Evolutionary conservation across 2,888 invertebrate genomes (phyloP), one percentile per base, ranked within the genome.

Genomic region (Strigamia transsilvanica): DNA sequence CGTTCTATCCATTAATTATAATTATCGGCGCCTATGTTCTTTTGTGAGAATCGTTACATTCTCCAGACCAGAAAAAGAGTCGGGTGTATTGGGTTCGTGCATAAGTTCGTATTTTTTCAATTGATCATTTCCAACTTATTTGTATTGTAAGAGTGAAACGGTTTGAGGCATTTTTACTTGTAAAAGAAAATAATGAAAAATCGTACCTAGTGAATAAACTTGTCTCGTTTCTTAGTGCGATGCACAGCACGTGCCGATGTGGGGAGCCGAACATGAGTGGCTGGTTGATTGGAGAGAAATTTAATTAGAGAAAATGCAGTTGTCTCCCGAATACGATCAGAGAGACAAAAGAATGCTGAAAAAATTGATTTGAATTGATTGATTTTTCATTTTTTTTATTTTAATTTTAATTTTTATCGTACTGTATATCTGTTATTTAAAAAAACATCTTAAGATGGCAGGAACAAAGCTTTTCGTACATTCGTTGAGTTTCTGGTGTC

Each of bases 261-360:
- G 73, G 73, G 73, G 32, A 73, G 27, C 32, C 27, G 27, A 73
- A 10, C 73, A 73, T 73, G 73, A 42, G 79, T 79, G 79, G 79
- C 79, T 73, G 79, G 38, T 79, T 79, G 79, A 79, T 79, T 79
- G 38, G 79, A 79, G 42, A 41, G 79, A 38, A 79, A 79, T 79
- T 79, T 79, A 79, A 79, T 79, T 79, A 79, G 79, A 79, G 79
- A 38, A 79, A 79, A 79, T 79, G 79, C 79, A 79, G 79, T 79
- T 42, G 34, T 38, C 79, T 79, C 56, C 18, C 56, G 56, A 56
- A 56, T 18, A 18, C 56, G 56, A 56, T 79, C 41, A 12, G 27
- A 32, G 51, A 73, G 32, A 27, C 27, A 73, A 12, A 27, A 73
- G 32, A 73, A 73, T 27, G 9, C 27, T 73, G 73, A 32, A 32